Conservation (phyloP, 1,140 invertebrate genomes). For the Drosophila navojoa region DNA sequence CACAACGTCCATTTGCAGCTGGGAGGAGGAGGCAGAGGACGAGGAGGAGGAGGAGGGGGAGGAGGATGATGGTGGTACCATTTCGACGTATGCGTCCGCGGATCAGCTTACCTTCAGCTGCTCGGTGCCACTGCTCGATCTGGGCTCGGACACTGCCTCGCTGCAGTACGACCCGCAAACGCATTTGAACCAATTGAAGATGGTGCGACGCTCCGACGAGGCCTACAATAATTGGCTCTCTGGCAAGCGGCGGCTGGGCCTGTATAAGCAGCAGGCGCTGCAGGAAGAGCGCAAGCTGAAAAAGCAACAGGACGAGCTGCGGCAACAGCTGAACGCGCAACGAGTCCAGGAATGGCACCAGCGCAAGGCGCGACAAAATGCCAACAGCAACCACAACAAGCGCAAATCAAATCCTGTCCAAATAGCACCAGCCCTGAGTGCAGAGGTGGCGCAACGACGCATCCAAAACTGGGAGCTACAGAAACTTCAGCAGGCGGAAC, state of each 20-base stretch:
- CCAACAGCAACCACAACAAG: background rate
- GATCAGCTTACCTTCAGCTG: conserved; percentile 1
- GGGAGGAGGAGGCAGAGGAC: conserved; percentile 47
- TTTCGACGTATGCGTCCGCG: conserved; percentile 22
- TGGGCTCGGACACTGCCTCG: conserved; percentile 36
- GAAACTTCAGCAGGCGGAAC: conserved; percentile 43
- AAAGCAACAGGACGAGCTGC: conserved; percentile 11
- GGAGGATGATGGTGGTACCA: conserved; percentile 39
- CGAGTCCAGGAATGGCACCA: conserved; percentile 51
- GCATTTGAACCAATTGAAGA: conserved; percentile 26
- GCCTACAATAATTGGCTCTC: conserved; percentile 66
- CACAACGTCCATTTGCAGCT: conserved; percentile 66
- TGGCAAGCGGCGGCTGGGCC: conserved; percentile 43
- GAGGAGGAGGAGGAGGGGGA: no score
- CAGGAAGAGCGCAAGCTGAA: conserved; percentile 12
- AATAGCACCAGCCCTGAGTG: background rate
- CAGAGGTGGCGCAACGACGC: background rate
- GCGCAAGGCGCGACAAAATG: conserved; percentile 30
- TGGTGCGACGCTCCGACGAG: conserved; percentile 39
- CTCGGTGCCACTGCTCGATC: conserved; percentile 36
- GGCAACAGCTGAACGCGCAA: conserved; percentile 40
- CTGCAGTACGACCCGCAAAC: conserved; percentile 32
- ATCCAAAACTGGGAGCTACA: conserved; percentile 52
- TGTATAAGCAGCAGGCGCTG: conserved; percentile 34
- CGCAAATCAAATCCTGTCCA: background rate